phyloP scores from a whole-genome alignment of 2,888 invertebrate genomes.

The Protodeltote pygarga region DNA sequence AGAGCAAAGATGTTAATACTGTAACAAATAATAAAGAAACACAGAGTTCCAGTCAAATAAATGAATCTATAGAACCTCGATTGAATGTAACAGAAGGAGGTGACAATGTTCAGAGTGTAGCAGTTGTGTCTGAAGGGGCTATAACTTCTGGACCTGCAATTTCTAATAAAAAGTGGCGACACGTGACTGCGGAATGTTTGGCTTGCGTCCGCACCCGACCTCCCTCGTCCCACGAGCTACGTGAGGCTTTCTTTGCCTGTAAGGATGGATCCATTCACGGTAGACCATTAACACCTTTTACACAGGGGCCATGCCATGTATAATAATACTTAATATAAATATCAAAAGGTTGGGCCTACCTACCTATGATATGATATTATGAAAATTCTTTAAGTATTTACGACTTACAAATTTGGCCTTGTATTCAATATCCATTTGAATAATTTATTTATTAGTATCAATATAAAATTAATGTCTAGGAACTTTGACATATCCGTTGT shows the following conservation, averaged over 20 bases:
- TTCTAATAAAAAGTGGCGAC: slow-evolving; percentile 61
- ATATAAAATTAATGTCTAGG: too few species aligned
- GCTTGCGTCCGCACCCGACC: slow-evolving; percentile 77
- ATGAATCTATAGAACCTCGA: slow-evolving; percentile 18
- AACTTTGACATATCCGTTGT: too few species aligned
- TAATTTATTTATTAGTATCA: too few species aligned
- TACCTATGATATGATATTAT: too few species aligned
- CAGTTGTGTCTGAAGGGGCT: slow-evolving; percentile 24
- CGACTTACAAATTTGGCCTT: too few species aligned
- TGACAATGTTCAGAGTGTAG: slow-evolving; percentile 29
- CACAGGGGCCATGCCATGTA: too few species aligned
- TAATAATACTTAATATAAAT: too few species aligned
- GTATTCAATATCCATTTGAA: too few species aligned
- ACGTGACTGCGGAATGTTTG: slow-evolving; percentile 70
- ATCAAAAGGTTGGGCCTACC: too few species aligned
- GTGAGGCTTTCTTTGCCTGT: slow-evolving; percentile 84
- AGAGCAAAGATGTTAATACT: slow-evolving; percentile 31
- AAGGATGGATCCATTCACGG: too few species aligned
- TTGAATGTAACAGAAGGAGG: slow-evolving; percentile 14
- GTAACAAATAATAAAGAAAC: slow-evolving; percentile 9
- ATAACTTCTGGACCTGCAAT: slow-evolving; percentile 24
- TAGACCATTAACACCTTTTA: too few species aligned
- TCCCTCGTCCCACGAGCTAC: slow-evolving; percentile 76
- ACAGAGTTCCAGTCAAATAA: slow-evolving; percentile 20
- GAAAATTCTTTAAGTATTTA: too few species aligned